Evolutionary conservation across 2,888 invertebrate species (phyloP), one percentile per base, ranked within the genome.

Genomic region (Drosophila emarginata): DNA sequence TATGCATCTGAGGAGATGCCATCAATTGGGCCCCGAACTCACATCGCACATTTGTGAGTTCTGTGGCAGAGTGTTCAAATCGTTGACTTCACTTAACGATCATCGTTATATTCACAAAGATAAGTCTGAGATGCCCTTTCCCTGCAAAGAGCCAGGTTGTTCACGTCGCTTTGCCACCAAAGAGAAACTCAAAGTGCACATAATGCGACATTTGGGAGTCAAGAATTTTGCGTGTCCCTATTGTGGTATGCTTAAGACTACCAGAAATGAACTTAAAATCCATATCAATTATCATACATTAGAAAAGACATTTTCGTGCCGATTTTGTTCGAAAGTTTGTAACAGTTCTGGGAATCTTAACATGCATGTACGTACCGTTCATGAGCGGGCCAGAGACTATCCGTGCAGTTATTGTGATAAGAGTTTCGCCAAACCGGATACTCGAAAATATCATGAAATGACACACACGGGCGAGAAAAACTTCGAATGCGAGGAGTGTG

Each of bases 391-490:
- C 2, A 75, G 79, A n/a, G 85, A 90, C 14, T 91, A 84, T 61
- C 79, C 82, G 0, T 91, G 91, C 61, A 76, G 76, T 2, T 82
- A 79, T 64, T 91, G 91, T 58, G 89, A 89, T 1, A 83, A 83
- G 1, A 78, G 75, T 0, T 91, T 91, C 67, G 90, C 89, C 56
- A 90, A 89, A 61, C 76, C 90, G 1, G 89, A 91, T 57, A 90
- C 91, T 0, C 78, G 88, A 4, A 91, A 90, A 21, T 90, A 91
- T 72, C 91, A 91, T 67, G 90, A 90, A 75, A 90, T 91, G 91
- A 90, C 79, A 3, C 91, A 91, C 67, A 91, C 90, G 0, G 91
- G 90, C 0, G 91, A 91, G 63, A 91, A 89, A 53, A 91, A 90
- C 5, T 79, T 90, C 32, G 78, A 74, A 28, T 91, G 91, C 7